Percentiles rank a stretch among this genome's conserved stretches.
These are phyloP conservation scores for Petrocephalus zakoni DNA, from an alignment of 2,113 vertebrate species.

Conservation along the genomic window DNA sequence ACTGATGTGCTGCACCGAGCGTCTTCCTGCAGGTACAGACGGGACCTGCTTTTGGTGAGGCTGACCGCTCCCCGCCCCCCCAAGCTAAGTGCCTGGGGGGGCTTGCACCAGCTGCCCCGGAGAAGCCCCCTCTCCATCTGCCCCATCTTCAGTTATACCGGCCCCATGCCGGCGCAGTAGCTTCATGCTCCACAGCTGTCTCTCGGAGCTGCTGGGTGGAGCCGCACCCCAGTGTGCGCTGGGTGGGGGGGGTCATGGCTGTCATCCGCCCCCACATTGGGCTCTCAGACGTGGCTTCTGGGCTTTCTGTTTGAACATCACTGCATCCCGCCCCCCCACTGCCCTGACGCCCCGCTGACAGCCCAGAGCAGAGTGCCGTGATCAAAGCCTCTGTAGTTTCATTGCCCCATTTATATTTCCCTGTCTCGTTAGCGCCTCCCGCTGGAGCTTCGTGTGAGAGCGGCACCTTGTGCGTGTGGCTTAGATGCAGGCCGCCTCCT, in stretches of 20 bases:
- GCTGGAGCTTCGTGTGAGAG: background rate
- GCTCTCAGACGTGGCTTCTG: background rate
- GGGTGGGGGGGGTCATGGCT: background rate
- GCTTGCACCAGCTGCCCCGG: background rate
- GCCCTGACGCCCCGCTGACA: background rate
- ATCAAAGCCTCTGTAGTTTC: background rate
- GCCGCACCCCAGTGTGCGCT: background rate
- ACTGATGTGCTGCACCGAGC: background rate
- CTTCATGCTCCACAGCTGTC: background rate
- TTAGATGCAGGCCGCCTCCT: background rate
- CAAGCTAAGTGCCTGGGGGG: background rate
- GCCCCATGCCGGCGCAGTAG: background rate
- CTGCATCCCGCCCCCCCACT: background rate
- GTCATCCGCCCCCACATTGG: background rate
- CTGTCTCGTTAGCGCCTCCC: background rate
- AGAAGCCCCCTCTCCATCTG: background rate
- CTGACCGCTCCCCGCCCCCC: background rate
- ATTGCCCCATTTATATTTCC: background rate
- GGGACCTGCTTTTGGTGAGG: background rate
- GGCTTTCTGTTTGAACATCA: background rate
- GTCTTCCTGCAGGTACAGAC: background rate
- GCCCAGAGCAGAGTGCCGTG: background rate
- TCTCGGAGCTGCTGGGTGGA: background rate
- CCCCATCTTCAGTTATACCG: background rate
- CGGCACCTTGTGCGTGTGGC: background rate